Evolutionary conservation across 2,888 invertebrate genomes (phyloP).

Genomic region (Sesia apiformis): DNA sequence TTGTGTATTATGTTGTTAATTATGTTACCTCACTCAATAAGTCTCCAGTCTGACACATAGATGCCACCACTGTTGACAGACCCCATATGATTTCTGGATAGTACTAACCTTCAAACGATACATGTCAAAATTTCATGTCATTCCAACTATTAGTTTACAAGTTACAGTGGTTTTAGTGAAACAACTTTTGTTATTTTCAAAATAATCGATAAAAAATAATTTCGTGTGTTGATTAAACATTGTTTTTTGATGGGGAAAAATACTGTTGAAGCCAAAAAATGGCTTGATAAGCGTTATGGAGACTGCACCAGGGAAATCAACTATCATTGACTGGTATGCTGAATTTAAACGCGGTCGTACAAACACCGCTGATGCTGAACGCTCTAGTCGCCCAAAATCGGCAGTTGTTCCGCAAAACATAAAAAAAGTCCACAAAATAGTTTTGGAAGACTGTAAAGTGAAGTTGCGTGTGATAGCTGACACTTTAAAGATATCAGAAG

Average conservation of each 20-base stretch:
- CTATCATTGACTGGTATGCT: background rate
- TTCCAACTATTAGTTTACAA: too few relatives aligned
- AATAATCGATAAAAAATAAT: too few relatives aligned
- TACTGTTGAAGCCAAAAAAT: background rate
- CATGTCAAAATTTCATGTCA: too few relatives aligned
- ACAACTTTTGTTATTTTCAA: too few relatives aligned
- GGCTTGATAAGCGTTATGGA: too few relatives aligned
- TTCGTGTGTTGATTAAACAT: too few relatives aligned
- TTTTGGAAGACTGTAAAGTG: background rate
- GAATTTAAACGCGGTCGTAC: slow-evolving; percentile 1
- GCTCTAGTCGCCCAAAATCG: slow-evolving; percentile 1
- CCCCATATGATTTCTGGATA: background rate
- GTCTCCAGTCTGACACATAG: background rate
- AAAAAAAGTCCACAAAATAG: too few relatives aligned
- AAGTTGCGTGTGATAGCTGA: background rate
- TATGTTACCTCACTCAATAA: background rate
- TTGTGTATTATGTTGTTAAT: too few relatives aligned
- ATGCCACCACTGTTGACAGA: background rate
- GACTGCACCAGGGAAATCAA: background rate
- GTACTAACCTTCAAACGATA: slow-evolving; percentile 1
- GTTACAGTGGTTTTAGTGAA: too few relatives aligned
- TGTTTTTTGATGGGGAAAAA: too few relatives aligned
- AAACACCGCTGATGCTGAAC: slow-evolving; percentile 1
- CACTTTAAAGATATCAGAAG: slow-evolving; percentile 2
- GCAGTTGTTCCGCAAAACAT: background rate